phyloP scores from a whole-genome alignment of 2,888 invertebrate species.

The Pheosia gnoma region DNA sequence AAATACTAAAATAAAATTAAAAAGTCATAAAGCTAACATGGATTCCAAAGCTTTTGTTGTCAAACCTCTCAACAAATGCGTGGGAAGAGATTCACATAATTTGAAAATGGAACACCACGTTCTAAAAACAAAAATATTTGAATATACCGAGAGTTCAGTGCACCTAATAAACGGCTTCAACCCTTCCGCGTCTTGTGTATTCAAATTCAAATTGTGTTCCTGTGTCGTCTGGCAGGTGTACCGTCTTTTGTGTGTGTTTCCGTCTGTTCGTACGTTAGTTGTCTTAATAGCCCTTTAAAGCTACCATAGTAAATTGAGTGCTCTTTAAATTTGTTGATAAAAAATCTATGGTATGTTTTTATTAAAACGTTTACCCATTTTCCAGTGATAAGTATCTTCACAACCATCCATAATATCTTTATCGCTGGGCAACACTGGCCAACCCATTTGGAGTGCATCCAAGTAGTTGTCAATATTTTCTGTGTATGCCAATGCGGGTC shows the following conservation, averaged over 20 bases:
- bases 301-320: constrained; percentile 23
- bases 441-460: too few species aligned
- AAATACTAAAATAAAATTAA: too few species aligned
- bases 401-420: too few species aligned
- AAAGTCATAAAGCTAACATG: too few species aligned
- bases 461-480: too few species aligned
- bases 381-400: too few species aligned
- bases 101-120: constrained; percentile 14
- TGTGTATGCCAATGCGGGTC: too few species aligned
- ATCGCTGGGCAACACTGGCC: too few species aligned
- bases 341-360: too few species aligned
- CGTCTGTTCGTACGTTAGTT: constrained; percentile 56
- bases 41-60: too few species aligned
- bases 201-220: constrained; percentile 77
- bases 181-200: constrained; percentile 65
- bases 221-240: constrained; percentile 63
- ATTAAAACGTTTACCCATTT: too few species aligned
- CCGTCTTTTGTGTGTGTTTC: constrained; percentile 71
- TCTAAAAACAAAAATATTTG: constrained; percentile 22
- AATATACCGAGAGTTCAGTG: constrained; percentile 39
- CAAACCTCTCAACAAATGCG: neutral
- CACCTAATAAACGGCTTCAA: constrained; percentile 58
- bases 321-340: neutral
- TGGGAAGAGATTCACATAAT: neutral
- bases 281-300: constrained; percentile 43